Evolutionary conservation across 2,797 vertebrate genomes (phyloP).

Genomic region (Spondyliosoma cantharus): DNA sequence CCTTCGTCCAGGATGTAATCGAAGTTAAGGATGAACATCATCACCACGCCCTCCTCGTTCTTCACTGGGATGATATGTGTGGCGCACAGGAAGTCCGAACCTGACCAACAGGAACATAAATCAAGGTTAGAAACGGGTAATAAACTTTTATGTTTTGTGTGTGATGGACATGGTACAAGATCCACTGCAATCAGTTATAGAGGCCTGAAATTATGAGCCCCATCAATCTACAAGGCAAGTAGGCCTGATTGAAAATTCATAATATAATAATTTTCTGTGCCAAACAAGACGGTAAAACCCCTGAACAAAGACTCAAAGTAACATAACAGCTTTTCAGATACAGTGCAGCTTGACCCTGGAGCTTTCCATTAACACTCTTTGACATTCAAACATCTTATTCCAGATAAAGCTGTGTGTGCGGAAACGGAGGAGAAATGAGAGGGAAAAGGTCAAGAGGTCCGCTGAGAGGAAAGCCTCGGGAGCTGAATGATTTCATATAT

Average conservation of each 20-base stretch:
- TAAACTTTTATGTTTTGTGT: not conserved
- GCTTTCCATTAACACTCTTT: constrained; percentile 55
- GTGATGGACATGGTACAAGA: constrained; percentile 2
- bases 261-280: not conserved
- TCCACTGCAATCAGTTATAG: not conserved
- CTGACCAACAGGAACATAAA: constrained; percentile 74
- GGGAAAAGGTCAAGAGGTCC: constrained; percentile 53
- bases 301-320: constrained; percentile 18
- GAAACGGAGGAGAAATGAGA: constrained; percentile 38
- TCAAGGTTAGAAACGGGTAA: constrained; percentile 20
- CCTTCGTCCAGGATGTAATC: constrained; percentile 91
- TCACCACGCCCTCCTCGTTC: constrained; percentile 97
- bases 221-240: constrained; percentile 15
- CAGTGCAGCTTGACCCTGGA: constrained; percentile 31
- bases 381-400: constrained; percentile 63
- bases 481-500: constrained; percentile 51
- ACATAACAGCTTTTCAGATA: constrained; percentile 17
- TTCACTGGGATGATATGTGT: constrained; percentile 99
- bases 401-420: constrained; percentile 47
- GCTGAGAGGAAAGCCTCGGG: constrained; percentile 40
- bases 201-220: constrained; percentile 5
- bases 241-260: constrained; percentile 18
- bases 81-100: constrained; percentile 95
- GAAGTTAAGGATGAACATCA: constrained; percentile 99
- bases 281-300: constrained; percentile 31